Conservation (phyloP, 2,113 vertebrate species). For the Hemicordylus capensis region DNA sequence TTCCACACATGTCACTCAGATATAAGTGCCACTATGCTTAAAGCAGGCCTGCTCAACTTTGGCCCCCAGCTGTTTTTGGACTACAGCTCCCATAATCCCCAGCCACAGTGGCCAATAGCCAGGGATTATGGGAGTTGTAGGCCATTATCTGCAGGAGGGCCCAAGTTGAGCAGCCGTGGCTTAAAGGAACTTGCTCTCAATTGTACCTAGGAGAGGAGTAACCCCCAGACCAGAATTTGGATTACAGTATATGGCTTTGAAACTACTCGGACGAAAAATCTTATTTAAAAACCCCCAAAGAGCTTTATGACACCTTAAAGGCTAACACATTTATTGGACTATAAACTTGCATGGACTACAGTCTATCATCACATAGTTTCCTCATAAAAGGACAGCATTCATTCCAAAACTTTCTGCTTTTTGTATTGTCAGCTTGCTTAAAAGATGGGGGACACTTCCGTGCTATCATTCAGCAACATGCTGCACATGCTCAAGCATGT, state of each 20-base stretch:
- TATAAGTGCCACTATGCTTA: neutral
- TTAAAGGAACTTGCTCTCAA: neutral
- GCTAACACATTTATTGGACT: too few relatives aligned
- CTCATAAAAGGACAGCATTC: neutral
- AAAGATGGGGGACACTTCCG: slow-evolving; percentile 16
- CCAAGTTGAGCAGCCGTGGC: too few relatives aligned
- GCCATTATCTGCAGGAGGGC: too few relatives aligned
- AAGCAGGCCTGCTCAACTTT: too few relatives aligned
- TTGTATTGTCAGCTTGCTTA: slow-evolving; percentile 1
- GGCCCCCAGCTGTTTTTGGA: too few relatives aligned
- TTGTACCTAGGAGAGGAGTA: neutral
- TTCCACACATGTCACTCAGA: neutral
- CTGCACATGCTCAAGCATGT: slow-evolving; percentile 35
- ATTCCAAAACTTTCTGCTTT: neutral
- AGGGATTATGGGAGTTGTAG: too few relatives aligned
- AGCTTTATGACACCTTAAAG: neutral
- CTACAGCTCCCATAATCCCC: too few relatives aligned
- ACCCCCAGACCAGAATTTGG: neutral
- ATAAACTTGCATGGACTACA: too few relatives aligned
- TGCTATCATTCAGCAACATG: slow-evolving; percentile 22
- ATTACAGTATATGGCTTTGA: too few relatives aligned
- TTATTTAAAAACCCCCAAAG: too few relatives aligned
- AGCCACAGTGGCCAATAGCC: too few relatives aligned
- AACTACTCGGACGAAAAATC: neutral
- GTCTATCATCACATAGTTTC: neutral